These are phyloP conservation scores for Apocheima hispidaria DNA, from an alignment of 2,888 invertebrate genomes.

Conservation along the genomic window DNA sequence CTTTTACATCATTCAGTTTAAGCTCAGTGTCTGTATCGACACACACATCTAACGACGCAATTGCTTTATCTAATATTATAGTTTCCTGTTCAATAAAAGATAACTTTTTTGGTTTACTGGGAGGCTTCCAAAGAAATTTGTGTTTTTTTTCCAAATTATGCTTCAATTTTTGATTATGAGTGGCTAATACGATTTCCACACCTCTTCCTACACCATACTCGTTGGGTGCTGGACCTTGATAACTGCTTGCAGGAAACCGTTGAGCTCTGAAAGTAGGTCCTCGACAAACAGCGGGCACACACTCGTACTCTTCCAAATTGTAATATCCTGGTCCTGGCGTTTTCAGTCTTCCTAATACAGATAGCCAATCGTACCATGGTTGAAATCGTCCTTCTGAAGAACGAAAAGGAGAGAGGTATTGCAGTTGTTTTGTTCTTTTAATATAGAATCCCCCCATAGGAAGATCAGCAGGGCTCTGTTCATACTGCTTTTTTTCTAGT, in stretches of 20 bases:
- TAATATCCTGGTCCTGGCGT: slow-evolving; percentile 73
- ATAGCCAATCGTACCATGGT: slow-evolving; percentile 71
- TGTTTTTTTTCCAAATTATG: slow-evolving; percentile 60
- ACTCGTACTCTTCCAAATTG: slow-evolving; percentile 56
- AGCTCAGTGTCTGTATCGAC: slow-evolving; percentile 33
- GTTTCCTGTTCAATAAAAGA: slow-evolving; percentile 58
- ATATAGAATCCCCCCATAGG: slow-evolving; percentile 40
- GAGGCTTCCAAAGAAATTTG: slow-evolving; percentile 58
- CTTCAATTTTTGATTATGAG: slow-evolving; percentile 66
- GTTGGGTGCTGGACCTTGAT: slow-evolving; percentile 66
- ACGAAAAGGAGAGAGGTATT: slow-evolving; percentile 65
- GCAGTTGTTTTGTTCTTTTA: slow-evolving; percentile 49
- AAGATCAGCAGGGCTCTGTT: slow-evolving; percentile 65
- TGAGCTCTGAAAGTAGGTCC: slow-evolving; percentile 64
- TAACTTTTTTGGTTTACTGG: slow-evolving; percentile 45
- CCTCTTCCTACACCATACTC: slow-evolving; percentile 61
- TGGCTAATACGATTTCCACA: slow-evolving; percentile 66
- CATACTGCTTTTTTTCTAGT: slow-evolving; percentile 53
- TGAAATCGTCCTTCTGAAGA: slow-evolving; percentile 70
- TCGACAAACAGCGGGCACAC: slow-evolving; percentile 60
- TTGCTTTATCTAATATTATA: slow-evolving; percentile 58
- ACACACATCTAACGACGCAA: slow-evolving; percentile 64
- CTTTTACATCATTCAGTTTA: slow-evolving; percentile 4
- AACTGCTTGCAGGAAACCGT: slow-evolving; percentile 55
- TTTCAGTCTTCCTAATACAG: slow-evolving; percentile 55